Evolutionary conservation across 2,113 vertebrate species (phyloP).

Genomic region (Symphodus melops): DNA sequence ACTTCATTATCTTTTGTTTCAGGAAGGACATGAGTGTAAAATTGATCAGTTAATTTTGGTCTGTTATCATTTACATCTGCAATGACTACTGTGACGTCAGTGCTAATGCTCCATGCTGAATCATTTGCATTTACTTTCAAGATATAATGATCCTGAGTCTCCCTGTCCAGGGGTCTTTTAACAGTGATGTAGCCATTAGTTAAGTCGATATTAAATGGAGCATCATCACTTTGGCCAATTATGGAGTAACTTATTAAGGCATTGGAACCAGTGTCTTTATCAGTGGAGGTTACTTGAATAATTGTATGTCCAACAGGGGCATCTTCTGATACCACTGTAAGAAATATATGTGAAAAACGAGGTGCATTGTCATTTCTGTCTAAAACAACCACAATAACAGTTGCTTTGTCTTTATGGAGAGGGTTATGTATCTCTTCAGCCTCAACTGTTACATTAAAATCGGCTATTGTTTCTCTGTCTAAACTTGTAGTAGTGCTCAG

Average conservation of each 20-base stretch:
- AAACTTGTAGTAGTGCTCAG: slow-evolving; percentile 75
- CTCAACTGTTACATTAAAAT: slow-evolving; percentile 77
- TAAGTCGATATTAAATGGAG: slow-evolving; percentile 76
- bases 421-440: slow-evolving; percentile 71
- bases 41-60: slow-evolving; percentile 75
- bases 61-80: slow-evolving; percentile 82
- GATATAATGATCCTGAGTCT: slow-evolving; percentile 73
- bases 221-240: slow-evolving; percentile 49
- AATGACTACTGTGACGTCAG: slow-evolving; percentile 77
- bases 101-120: slow-evolving; percentile 82
- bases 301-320: slow-evolving; percentile 72
- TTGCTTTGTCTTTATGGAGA: slow-evolving; percentile 62
- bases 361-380: slow-evolving; percentile 84
- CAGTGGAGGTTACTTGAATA: slow-evolving; percentile 70
- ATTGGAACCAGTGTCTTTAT: slow-evolving; percentile 79
- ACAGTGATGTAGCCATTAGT: slow-evolving; percentile 72
- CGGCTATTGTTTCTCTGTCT: slow-evolving; percentile 75
- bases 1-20: slow-evolving; percentile 66
- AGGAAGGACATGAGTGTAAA: slow-evolving; percentile 61
- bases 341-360: slow-evolving; percentile 78
- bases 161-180: slow-evolving; percentile 74
- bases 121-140: slow-evolving; percentile 82
- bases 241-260: slow-evolving; percentile 74
- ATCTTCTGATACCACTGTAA: slow-evolving; percentile 75
- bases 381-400: slow-evolving; percentile 72